These are phyloP conservation scores for Triops longicaudatus DNA, from an alignment of 1,140 invertebrate genomes.

Conservation along the genomic window DNA sequence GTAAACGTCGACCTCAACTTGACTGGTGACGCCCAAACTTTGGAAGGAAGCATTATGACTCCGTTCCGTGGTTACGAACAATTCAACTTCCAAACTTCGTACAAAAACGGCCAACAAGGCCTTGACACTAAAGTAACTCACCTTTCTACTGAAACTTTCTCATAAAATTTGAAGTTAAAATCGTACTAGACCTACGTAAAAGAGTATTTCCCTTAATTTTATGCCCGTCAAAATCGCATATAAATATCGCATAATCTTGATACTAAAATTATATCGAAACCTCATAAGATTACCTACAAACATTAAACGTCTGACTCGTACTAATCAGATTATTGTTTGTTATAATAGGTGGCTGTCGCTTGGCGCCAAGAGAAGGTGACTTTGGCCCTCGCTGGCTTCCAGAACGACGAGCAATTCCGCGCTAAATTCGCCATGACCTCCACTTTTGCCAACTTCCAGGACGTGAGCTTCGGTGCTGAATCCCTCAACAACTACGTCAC, in stretches of 20 bases:
- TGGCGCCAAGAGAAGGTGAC: constrained; percentile 23
- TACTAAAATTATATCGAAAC: no score
- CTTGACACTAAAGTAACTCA: constrained; percentile 2
- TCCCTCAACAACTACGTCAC: neutral
- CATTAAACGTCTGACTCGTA: no score
- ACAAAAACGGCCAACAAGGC: neutral
- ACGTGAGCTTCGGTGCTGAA: constrained; percentile 15
- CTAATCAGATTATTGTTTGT: no score
- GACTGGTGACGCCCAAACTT: neutral
- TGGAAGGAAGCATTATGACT: constrained; percentile 19
- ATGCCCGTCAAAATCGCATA: no score
- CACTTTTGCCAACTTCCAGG: constrained; percentile 19
- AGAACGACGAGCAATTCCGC: constrained; percentile 3
- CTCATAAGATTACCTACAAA: no score
- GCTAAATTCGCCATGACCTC: neutral
- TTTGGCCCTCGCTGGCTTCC: neutral
- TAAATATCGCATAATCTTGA: no score
- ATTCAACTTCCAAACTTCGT: neutral
- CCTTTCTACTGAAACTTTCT: neutral
- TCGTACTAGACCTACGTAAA: no score
- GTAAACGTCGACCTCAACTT: neutral
- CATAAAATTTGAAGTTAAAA: no score
- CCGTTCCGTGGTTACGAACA: constrained; percentile 24
- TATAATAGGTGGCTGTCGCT: neutral
- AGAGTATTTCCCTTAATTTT: no score